phyloP scores from a whole-genome alignment of 1,140 invertebrate genomes.

The Apocrypta bakeri region DNA sequence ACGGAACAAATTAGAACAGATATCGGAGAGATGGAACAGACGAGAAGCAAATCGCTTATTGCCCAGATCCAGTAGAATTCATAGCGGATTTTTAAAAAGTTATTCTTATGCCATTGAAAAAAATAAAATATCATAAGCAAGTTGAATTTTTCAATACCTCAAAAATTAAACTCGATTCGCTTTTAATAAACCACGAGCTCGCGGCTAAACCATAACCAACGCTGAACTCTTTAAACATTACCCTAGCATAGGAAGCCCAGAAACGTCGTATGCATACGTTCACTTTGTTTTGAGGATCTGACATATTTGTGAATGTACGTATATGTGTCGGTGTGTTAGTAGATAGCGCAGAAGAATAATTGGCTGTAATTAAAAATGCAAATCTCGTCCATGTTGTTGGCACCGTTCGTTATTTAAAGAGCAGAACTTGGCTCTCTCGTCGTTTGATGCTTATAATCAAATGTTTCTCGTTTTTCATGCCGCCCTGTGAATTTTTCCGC shows the following conservation, averaged over 20 bases:
- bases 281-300: background rate
- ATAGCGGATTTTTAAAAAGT: background rate
- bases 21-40: conserved; percentile 32
- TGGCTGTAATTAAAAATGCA: conserved; percentile 60
- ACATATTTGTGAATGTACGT: too few relatives aligned
- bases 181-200: conserved; percentile 9
- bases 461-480: conserved; percentile 43
- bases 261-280: background rate
- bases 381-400: conserved; percentile 54
- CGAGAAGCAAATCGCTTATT: conserved; percentile 44
- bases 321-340: background rate
- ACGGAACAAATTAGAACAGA: background rate
- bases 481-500: background rate
- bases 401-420: conserved; percentile 50
- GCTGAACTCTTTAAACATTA: conserved; percentile 10
- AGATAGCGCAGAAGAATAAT: conserved; percentile 51
- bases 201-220: background rate
- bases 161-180: background rate
- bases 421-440: background rate
- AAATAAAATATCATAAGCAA: background rate
- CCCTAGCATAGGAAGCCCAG: background rate
- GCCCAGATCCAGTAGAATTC: background rate
- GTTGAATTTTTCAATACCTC: conserved; percentile 42
- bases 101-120: background rate
- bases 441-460: conserved; percentile 48